A percentile compares a stretch with the other conserved stretches of the same genome.
Evolutionary conservation across 2,888 invertebrate genomes (phyloP).

Genomic region (Dicyrtomina minuta): DNA sequence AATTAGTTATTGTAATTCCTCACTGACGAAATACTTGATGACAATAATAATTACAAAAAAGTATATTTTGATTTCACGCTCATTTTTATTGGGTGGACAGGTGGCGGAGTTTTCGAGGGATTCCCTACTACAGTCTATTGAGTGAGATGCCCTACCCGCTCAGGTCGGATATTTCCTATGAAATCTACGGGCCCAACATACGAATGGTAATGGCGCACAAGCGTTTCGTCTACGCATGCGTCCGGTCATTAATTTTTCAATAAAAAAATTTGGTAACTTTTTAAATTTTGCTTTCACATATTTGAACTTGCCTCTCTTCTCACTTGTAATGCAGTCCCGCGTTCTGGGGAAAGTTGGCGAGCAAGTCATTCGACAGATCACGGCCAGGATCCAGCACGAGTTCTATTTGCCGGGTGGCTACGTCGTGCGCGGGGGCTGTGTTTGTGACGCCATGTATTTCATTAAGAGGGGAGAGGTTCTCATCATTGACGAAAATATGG

Average conservation of each 20-base stretch:
- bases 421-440: constrained; percentile 47
- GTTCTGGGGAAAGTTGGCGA: constrained; percentile 46
- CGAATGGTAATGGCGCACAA: constrained; percentile 46
- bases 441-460: constrained; percentile 49
- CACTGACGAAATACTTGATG: too few relatives aligned
- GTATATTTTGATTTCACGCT: too few relatives aligned
- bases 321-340: constrained; percentile 35
- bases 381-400: constrained; percentile 45
- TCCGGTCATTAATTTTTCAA: too few relatives aligned
- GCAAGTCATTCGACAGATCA: constrained; percentile 44
- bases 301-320: not conserved
- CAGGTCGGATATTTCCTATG: constrained; percentile 45
- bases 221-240: not conserved
- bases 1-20: too few relatives aligned
- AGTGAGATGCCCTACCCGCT: constrained; percentile 46
- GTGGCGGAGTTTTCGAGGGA: constrained; percentile 35
- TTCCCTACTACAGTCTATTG: constrained; percentile 36
- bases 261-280: not conserved
- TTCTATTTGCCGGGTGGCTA: constrained; percentile 46
- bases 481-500: constrained; percentile 47
- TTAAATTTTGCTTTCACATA: not conserved
- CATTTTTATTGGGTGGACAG: too few relatives aligned
- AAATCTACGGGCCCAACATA: constrained; percentile 47
- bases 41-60: too few relatives aligned
- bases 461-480: constrained; percentile 50